Percentiles rank a stretch among this genome's conserved stretches.
Evolutionary conservation across 2,797 vertebrate genomes (phyloP).

Genomic region (Chaetodon trifasciatus): DNA sequence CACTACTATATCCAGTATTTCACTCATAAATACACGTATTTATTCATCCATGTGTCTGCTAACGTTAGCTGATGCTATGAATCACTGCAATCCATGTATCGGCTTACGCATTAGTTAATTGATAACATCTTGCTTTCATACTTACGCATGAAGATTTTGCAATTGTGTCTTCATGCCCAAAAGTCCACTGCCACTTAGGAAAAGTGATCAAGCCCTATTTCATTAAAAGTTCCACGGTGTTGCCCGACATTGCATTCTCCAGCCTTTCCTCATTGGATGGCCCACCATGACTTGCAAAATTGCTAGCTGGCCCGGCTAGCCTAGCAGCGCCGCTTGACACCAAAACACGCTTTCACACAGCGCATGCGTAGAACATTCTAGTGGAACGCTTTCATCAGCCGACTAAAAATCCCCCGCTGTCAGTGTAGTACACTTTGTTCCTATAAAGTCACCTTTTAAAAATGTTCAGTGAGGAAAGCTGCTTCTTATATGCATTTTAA

Average conservation of each 20-base stretch:
- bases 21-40: not conserved
- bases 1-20: not conserved
- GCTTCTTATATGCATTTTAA: not conserved
- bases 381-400: conserved; percentile 79
- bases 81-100: conserved; percentile 43
- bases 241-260: conserved; percentile 66
- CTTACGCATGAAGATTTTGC: conserved; percentile 78
- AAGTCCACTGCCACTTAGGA: conserved; percentile 37
- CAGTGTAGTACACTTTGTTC: conserved; percentile 18
- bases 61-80: not conserved
- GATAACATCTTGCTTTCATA: conserved; percentile 73
- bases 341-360: conserved; percentile 83
- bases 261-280: conserved; percentile 83
- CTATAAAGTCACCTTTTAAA: not conserved
- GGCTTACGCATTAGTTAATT: conserved; percentile 49
- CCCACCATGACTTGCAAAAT: conserved; percentile 92
- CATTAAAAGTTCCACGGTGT: conserved; percentile 59
- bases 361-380: conserved; percentile 91
- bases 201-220: conserved; percentile 35
- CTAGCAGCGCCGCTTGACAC: conserved; percentile 80
- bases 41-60: not conserved
- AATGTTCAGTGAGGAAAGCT: fast-evolving
- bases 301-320: conserved; percentile 86
- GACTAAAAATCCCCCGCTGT: conserved; percentile 43
- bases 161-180: conserved; percentile 61